phyloP scores from a whole-genome alignment of 2,888 invertebrate species.

The Nudaria mundana region DNA sequence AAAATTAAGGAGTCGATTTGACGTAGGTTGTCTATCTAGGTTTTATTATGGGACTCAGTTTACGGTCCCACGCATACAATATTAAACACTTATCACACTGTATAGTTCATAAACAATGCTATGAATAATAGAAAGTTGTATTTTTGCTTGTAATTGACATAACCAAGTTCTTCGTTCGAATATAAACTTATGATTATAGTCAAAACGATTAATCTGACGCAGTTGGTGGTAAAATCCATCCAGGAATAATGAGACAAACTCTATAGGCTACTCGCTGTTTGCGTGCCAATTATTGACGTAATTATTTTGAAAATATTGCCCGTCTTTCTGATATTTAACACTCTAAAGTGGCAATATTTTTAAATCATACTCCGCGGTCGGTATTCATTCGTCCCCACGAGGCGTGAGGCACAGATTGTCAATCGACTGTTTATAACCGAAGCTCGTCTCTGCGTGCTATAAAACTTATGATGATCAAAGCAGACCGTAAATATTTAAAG shows the following conservation, averaged over 20 bases:
- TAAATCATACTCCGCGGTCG: slow-evolving; percentile 54
- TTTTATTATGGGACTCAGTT: too few species aligned
- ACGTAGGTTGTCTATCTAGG: too few species aligned
- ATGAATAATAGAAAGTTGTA: slow-evolving; percentile 73
- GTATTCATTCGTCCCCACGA: slow-evolving; percentile 53
- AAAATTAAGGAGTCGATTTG: too few species aligned
- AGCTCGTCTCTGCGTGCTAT: slow-evolving; percentile 33
- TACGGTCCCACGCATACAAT: slow-evolving; percentile 42
- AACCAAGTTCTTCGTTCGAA: slow-evolving; percentile 51
- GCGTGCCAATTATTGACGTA: slow-evolving; percentile 80
- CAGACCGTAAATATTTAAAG: too few species aligned
- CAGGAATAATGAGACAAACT: slow-evolving; percentile 70
- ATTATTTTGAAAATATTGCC: slow-evolving; percentile 79
- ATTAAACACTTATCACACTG: slow-evolving; percentile 50
- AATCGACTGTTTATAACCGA: slow-evolving; percentile 61
- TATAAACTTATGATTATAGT: slow-evolving; percentile 76
- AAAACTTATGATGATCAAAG: slow-evolving; percentile 14
- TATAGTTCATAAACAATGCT: slow-evolving; percentile 33
- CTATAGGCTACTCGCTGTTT: slow-evolving; percentile 51
- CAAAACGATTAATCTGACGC: slow-evolving; percentile 77
- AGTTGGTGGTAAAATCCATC: slow-evolving; percentile 76
- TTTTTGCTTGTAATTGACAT: slow-evolving; percentile 76
- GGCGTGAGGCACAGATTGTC: slow-evolving; percentile 53
- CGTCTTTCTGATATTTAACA: slow-evolving; percentile 70
- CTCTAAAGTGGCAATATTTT: slow-evolving; percentile 65